A percentile compares a stretch with the other conserved stretches of the same genome.
These are phyloP conservation scores for Stichopus horrens DNA, from an alignment of 53 echinoderm and acorn worm species.

Conservation along the genomic window DNA sequence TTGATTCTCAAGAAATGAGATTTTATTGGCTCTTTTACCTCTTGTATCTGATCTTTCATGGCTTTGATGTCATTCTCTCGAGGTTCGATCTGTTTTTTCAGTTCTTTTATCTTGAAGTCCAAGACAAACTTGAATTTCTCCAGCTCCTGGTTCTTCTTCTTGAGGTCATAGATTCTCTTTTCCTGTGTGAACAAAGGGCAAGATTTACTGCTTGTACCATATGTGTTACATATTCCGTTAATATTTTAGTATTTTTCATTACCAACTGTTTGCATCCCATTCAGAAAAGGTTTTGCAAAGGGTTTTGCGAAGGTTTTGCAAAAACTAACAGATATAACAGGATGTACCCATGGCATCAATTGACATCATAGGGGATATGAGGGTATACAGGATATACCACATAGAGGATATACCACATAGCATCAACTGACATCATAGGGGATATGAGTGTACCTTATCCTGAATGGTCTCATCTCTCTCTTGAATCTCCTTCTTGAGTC, in stretches of 20 bases:
- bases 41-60: conserved; percentile 99
- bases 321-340: too few relatives aligned
- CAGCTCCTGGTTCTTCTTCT: conserved; percentile 99
- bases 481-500: conserved; percentile 98
- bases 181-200: conserved; percentile 53
- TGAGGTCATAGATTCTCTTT: conserved; percentile 97
- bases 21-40: conserved; percentile 56
- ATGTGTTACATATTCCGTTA: too few relatives aligned
- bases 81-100: conserved; percentile 99
- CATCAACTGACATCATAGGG: conserved; percentile 30
- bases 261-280: too few relatives aligned
- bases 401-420: not conserved
- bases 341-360: too few relatives aligned
- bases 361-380: not conserved
- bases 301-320: too few relatives aligned
- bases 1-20: not conserved
- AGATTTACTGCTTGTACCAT: too few relatives aligned
- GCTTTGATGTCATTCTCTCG: conserved; percentile 99
- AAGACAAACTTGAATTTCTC: conserved; percentile 99
- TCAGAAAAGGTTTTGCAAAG: too few relatives aligned
- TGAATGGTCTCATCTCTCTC: conserved; percentile 99
- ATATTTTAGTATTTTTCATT: too few relatives aligned
- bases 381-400: too few relatives aligned
- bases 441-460: conserved; percentile 84
- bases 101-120: conserved; percentile 99